These are phyloP conservation scores for Oriolus oriolus DNA, from an alignment of 2,113 vertebrate species.

Conservation along the genomic window DNA sequence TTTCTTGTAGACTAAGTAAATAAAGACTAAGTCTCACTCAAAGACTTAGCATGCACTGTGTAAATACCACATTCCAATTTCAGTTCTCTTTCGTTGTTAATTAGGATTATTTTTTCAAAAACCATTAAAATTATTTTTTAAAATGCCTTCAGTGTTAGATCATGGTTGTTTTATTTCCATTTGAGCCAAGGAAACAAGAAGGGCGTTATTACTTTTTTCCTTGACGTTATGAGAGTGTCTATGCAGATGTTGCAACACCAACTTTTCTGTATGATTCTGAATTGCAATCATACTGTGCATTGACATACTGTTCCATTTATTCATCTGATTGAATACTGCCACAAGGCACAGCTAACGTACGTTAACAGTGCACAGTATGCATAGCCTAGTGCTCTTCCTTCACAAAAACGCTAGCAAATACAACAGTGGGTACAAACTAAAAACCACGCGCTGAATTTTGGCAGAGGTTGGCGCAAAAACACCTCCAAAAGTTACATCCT, in stretches of 20 bases:
- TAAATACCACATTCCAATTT: not conserved
- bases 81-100: not conserved
- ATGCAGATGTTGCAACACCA: slow-evolving; percentile 67
- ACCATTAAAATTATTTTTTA: not conserved
- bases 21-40: not conserved
- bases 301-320: slow-evolving; percentile 58
- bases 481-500: slow-evolving; percentile 28
- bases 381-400: not conserved
- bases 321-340: slow-evolving; percentile 54
- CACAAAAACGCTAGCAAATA: slow-evolving; percentile 27
- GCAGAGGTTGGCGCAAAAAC: slow-evolving; percentile 29
- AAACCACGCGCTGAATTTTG: slow-evolving; percentile 41
- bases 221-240: slow-evolving; percentile 9
- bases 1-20: slow-evolving; percentile 17
- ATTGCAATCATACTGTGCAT: slow-evolving; percentile 45
- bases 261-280: slow-evolving; percentile 48
- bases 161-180: not conserved
- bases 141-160: not conserved
- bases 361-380: slow-evolving; percentile 31
- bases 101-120: slow-evolving; percentile 2
- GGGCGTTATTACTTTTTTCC: slow-evolving; percentile 19
- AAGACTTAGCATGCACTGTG: not conserved
- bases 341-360: slow-evolving; percentile 33
- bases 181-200: slow-evolving; percentile 23
- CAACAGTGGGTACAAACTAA: slow-evolving; percentile 10